Percentiles rank a stretch among this genome's conserved stretches.
Conservation (phyloP, 1,140 invertebrate genomes). For the Adoxophyes honmai region DNA sequence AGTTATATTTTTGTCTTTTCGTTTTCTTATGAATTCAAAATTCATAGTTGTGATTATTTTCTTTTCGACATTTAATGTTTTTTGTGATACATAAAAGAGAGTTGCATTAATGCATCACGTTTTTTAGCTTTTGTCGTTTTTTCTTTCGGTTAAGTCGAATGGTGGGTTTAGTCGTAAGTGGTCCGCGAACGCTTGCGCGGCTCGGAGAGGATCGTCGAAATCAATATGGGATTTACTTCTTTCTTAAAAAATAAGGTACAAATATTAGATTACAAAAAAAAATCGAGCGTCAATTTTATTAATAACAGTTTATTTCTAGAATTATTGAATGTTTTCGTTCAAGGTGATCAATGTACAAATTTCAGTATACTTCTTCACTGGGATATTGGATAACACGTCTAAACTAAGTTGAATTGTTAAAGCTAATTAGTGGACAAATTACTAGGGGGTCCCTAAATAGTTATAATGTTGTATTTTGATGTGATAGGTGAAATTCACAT, state of each 20-base stretch:
- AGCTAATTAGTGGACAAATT: slow-evolving; percentile 52
- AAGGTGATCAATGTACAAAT: slow-evolving; percentile 42
- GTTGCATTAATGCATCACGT: slow-evolving; percentile 71
- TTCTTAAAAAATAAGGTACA: slow-evolving; percentile 55
- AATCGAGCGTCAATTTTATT: slow-evolving; percentile 46
- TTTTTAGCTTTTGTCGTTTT: slow-evolving; percentile 48
- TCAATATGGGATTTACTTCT: slow-evolving; percentile 40
- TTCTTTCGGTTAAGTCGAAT: slow-evolving; percentile 40
- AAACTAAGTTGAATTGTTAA: slow-evolving; percentile 68
- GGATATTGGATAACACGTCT: slow-evolving; percentile 44
- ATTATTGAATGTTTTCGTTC: slow-evolving; percentile 23
- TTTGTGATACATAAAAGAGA: slow-evolving; percentile 72
- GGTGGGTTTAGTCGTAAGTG: slow-evolving; percentile 31
- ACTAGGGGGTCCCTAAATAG: slow-evolving; percentile 53
- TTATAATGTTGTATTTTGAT: slow-evolving; percentile 63
- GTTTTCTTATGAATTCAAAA: slow-evolving; percentile 73
- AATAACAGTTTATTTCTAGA: slow-evolving; percentile 28
- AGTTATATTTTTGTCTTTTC: slow-evolving; percentile 67
- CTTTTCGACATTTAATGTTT: slow-evolving; percentile 76
- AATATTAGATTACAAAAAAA: slow-evolving; percentile 50
- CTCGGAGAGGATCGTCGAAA: slow-evolving; percentile 38
- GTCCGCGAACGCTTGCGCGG: slow-evolving; percentile 32
- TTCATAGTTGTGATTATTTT: slow-evolving; percentile 73
- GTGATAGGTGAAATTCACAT: slow-evolving; percentile 54
- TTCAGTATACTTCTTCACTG: slow-evolving; percentile 36